Evolutionary conservation across 1,140 invertebrate genomes (phyloP), one percentile per base, ranked within the genome.

Genomic region (Aradophagus sp.): DNA sequence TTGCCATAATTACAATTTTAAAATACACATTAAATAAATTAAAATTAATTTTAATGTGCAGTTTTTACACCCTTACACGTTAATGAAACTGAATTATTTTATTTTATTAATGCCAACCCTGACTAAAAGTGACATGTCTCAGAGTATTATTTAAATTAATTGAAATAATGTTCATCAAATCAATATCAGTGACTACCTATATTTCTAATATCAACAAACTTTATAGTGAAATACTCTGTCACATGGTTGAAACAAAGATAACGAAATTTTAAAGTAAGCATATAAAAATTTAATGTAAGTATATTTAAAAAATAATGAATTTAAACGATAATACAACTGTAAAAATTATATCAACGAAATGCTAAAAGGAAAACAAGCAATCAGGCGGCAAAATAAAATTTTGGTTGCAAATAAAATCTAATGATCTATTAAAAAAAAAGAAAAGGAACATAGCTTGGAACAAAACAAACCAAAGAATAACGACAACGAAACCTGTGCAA

Each of bases 401-500:
- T 56, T 56, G 5, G 34, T 53, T 44, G 59, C 69, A 71, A 69
- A 23, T 10, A 39, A 52, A 65, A 75, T 71, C 14, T 16, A 41
- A 48, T 36, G 45, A 45, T n/a, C 16, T 20, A 70, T 47, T 34
- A 35, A 45, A 34, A 39, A 55, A n/a, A n/a, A n/a, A n/a, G n/a
- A n/a, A n/a, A n/a, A n/a, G n/a, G n/a, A n/a, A n/a, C n/a, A n/a
- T n/a, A 5, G 4, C 3, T 47, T 26, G 31, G 19, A 71, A 53
- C 73, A 3, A 32, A 61, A 74, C 72, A 35, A 45, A 68, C 55
- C 32, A 68, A 73, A 29, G 35, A 76, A 76, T 23, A 70, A 63
- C 36, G 32, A 69, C 48, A 74, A 69, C 61, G 35, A 79, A 78
- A 76, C 76, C 72, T 76, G 71, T 76, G 75, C 78, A 78, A 59